These are phyloP conservation scores for Erebia epiphron DNA, from an alignment of 2,888 invertebrate species.

Conservation along the genomic window DNA sequence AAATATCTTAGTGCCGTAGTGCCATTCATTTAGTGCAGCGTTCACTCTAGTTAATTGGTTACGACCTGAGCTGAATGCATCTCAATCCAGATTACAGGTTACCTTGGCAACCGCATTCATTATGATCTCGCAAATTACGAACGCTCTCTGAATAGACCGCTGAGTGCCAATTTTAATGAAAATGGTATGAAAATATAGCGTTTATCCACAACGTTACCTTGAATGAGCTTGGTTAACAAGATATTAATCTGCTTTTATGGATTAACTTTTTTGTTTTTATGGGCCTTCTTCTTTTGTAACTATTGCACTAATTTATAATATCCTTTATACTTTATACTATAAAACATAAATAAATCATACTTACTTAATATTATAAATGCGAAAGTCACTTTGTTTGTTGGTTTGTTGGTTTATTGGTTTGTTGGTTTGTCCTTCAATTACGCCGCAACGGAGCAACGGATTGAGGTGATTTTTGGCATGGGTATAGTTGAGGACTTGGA, in stretches of 20 bases:
- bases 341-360: too few relatives aligned
- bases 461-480: too few relatives aligned
- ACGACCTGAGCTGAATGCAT: slow-evolving; percentile 29
- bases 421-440: too few relatives aligned
- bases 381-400: too few relatives aligned
- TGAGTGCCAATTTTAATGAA: slow-evolving; percentile 18
- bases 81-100: slow-evolving; percentile 23
- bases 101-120: slow-evolving; percentile 26
- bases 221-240: neutral
- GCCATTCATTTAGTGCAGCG: slow-evolving; percentile 26
- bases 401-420: too few relatives aligned
- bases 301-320: too few relatives aligned
- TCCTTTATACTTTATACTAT: too few relatives aligned
- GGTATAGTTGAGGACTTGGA: too few relatives aligned
- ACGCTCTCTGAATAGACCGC: slow-evolving; percentile 10
- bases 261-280: neutral
- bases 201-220: neutral
- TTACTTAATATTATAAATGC: too few relatives aligned
- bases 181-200: slow-evolving; percentile 10
- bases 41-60: slow-evolving; percentile 40
- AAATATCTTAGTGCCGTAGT: slow-evolving; percentile 30
- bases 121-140: slow-evolving; percentile 16
- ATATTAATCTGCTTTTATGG: neutral
- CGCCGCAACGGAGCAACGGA: too few relatives aligned
- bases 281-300: too few relatives aligned